phyloP scores from a whole-genome alignment of 1,140 invertebrate species.

The Neodiprion pinetum region DNA sequence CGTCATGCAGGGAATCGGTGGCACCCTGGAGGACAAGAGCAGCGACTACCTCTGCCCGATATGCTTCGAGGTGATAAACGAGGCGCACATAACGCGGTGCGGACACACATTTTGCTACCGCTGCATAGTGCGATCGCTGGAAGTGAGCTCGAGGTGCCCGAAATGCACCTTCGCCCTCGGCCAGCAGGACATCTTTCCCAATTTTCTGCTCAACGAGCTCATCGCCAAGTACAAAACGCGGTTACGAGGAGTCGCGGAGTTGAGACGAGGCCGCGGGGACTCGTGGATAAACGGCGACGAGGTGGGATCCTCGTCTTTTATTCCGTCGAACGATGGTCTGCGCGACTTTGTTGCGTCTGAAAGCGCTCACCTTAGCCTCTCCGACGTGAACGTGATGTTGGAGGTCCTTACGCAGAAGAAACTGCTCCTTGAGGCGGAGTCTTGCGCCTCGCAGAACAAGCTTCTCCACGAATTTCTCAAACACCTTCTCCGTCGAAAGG shows the following conservation, averaged over 20 bases:
- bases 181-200: constrained; percentile 76
- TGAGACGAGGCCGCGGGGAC: constrained; percentile 38
- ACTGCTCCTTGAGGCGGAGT: constrained; percentile 75
- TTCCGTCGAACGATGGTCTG: constrained; percentile 56
- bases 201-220: constrained; percentile 80
- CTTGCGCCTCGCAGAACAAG: constrained; percentile 72
- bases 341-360: constrained; percentile 66
- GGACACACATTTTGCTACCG: constrained; percentile 87
- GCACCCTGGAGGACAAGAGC: constrained; percentile 68
- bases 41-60: constrained; percentile 78
- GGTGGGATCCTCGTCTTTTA: constrained; percentile 20
- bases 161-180: constrained; percentile 77
- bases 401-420: constrained; percentile 76
- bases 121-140: constrained; percentile 79
- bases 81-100: constrained; percentile 87
- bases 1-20: constrained; percentile 63
- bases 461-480: constrained; percentile 82
- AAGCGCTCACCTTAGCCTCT: constrained; percentile 69
- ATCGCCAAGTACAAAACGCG: constrained; percentile 71
- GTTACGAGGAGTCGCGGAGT: constrained; percentile 59
- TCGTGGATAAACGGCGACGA: constrained; percentile 17
- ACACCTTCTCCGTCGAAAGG: constrained; percentile 72
- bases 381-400: constrained; percentile 77
- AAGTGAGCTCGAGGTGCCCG: constrained; percentile 77
- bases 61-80: constrained; percentile 84